Base-by-base conservation (phyloP, 1,140 invertebrate genomes). In the Sarcophaga bullata region DNA sequence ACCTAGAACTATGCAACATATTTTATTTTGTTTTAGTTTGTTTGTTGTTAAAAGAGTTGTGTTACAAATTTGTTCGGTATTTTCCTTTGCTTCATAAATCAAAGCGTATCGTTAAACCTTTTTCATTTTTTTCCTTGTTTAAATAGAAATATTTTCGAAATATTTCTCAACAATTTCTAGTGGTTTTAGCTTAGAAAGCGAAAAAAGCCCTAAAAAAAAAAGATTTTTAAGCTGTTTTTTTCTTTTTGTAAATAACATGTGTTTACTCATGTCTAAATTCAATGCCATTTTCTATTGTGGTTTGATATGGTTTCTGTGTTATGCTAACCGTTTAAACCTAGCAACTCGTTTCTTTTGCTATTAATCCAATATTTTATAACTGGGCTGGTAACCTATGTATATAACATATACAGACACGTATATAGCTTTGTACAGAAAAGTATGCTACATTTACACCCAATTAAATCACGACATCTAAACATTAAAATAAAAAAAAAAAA, bases 401-500 rank as follows among this genome's bases (percentile, higher is more conserved):
- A n/a, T n/a, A n/a, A n/a, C n/a, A 50, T 50, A 50, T 11, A 6
- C 11, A 50, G 11, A 50, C 11, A 50, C 49, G 8, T 68, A 19
- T 68, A 68, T 17, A 68, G 17, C 62, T 68, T 68, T 25, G 62
- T 68, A 9, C 17, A 1, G 47, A n/a, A 15, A 68, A 8, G 19
- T 25, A 68, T 68, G 9, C 17, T 68, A 68, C 75, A 78, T 78
- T 50, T 78, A 78, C 75, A 78, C 47, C 75, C 75, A 78, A 78
- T 78, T 78, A 78, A 78, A 78, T 78, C 75, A 78, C 75, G 75
- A 50, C 75, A 78, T 78, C 25, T 52, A 17, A 78, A 50, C 75
- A 78, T 78, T 78, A 78, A n/a, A 17, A 68, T 48, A 48, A 76
- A 73, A 75, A 75, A 46, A 48, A 76, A 73, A 75, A 75, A 46